These are phyloP conservation scores for Apodemia duryi DNA, from an alignment of 2,888 invertebrate genomes.

Conservation along the genomic window DNA sequence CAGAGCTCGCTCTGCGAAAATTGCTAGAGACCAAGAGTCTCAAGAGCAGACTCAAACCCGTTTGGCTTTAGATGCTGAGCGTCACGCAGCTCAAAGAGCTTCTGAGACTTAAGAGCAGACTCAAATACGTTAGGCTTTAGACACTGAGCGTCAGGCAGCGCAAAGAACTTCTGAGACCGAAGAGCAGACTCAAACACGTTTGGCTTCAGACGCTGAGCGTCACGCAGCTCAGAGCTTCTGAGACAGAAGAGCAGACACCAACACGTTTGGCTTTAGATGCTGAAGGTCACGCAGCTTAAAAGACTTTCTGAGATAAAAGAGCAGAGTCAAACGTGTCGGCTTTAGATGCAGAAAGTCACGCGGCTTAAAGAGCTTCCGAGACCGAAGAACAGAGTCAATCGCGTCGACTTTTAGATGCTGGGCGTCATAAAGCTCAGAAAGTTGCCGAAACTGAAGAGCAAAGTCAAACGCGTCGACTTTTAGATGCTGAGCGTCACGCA, in stretches of 20 bases:
- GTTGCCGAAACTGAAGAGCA: neutral
- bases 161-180: conserved; percentile 5
- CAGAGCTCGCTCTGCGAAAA: no score
- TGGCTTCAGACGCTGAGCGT: no score
- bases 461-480: neutral
- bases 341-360: conserved; percentile 13
- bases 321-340: neutral
- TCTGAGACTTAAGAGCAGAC: neutral
- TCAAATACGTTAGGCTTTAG: neutral
- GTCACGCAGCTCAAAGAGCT: neutral
- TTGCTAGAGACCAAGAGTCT: no score
- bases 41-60: no score
- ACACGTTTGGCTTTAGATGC: conserved; percentile 2
- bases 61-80: no score
- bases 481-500: conserved; percentile 15
- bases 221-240: no score
- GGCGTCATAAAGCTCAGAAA: neutral
- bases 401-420: conserved; percentile 1
- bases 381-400: neutral
- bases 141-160: conserved; percentile 9
- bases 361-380: neutral
- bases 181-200: no score
- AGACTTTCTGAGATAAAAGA: conserved; percentile 1
- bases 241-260: conserved; percentile 15
- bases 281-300: no score